Evolutionary conservation across 2,797 vertebrate genomes (phyloP).

Genomic region (Podarcis siculus): DNA sequence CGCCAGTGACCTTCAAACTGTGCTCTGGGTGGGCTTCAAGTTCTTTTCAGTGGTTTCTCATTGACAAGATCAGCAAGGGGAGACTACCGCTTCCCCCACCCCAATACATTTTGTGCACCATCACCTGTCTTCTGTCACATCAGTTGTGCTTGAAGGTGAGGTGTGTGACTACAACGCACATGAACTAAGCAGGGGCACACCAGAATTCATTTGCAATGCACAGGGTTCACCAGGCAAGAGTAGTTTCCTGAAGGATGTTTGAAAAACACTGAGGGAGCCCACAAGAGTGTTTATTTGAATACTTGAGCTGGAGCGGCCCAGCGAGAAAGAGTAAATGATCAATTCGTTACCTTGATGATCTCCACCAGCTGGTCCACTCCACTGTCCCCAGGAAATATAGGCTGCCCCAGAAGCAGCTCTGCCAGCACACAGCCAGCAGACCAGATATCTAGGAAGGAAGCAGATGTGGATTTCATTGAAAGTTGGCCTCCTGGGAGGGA

Average conservation of each 20-base stretch:
- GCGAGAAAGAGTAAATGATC: too few relatives aligned
- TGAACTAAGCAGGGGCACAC: too few relatives aligned
- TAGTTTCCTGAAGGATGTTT: too few relatives aligned
- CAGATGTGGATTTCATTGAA: background rate
- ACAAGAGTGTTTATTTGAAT: background rate
- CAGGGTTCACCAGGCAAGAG: background rate
- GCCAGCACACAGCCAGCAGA: conserved; percentile 95
- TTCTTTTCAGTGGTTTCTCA: background rate
- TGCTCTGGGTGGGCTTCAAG: too few relatives aligned
- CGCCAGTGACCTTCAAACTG: too few relatives aligned
- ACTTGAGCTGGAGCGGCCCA: background rate
- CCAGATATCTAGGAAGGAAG: conserved; percentile 85
- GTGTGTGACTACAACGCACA: background rate
- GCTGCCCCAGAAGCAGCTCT: conserved; percentile 91
- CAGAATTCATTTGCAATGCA: too few relatives aligned
- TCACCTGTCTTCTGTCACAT: background rate
- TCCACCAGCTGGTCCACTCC: conserved; percentile 96
- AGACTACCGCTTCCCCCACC: background rate
- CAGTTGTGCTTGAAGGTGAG: background rate
- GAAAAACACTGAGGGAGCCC: background rate
- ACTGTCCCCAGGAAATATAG: conserved; percentile 94
- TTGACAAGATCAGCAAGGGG: background rate
- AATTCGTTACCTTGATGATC: conserved; percentile 89
- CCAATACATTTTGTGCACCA: too few relatives aligned
- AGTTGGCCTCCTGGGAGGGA: background rate